Percentiles rank a stretch among this genome's conserved stretches.
These are phyloP conservation scores for Eira barbara DNA, from an alignment of 2,113 vertebrate genomes.

Conservation along the genomic window DNA sequence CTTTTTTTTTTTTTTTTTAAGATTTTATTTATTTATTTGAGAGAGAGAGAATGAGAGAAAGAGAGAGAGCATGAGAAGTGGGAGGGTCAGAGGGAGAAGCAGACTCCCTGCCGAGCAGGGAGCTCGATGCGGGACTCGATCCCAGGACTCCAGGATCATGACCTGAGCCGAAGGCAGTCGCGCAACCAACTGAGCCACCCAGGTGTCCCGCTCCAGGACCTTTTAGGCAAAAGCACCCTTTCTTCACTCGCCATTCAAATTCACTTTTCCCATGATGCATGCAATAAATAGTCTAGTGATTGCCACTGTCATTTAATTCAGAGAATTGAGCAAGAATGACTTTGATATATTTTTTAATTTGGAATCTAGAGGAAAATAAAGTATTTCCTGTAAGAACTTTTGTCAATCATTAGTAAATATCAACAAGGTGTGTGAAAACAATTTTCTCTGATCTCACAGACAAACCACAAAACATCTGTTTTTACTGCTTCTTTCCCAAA, in stretches of 20 bases:
- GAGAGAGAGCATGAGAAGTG: no score
- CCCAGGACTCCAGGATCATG: no score
- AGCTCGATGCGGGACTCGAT: no score
- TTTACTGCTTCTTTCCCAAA: slow-evolving; percentile 16
- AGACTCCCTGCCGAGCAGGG: no score
- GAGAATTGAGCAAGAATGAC: neutral
- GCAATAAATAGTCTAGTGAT: neutral
- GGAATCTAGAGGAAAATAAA: slow-evolving; percentile 15
- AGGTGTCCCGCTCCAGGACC: no score
- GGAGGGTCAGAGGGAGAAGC: no score
- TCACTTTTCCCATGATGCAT: neutral
- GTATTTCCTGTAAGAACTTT: neutral
- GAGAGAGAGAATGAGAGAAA: no score
- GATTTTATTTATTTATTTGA: no score
- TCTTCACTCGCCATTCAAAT: neutral
- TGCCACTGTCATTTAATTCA: neutral
- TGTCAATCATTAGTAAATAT: neutral
- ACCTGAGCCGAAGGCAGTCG: no score
- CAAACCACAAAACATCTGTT: slow-evolving; percentile 39
- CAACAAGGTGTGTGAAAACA: slow-evolving; percentile 2
- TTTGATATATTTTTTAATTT: neutral
- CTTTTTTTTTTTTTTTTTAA: neutral
- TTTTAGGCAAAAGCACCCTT: neutral
- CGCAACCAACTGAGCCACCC: no score
- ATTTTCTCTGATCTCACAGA: slow-evolving; percentile 19